A percentile compares a stretch with the other conserved stretches of the same genome.
phyloP scores from a whole-genome alignment of 2,888 invertebrate species.

The Heliconius aoede region DNA sequence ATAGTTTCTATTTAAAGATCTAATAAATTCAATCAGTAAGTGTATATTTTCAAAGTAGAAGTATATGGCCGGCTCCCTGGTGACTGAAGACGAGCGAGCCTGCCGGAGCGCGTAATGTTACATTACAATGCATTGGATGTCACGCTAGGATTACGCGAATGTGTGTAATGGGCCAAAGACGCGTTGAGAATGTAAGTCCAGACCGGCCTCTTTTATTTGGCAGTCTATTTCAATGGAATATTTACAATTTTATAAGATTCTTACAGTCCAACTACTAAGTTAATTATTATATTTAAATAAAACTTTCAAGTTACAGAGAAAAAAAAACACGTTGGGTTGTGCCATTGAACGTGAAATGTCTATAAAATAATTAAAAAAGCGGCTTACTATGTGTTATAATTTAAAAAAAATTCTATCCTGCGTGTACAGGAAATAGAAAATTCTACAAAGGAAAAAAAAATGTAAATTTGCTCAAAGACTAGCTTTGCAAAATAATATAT shows the following conservation, averaged over 20 bases:
- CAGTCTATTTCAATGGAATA: slow-evolving; percentile 7
- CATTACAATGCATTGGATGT: slow-evolving; percentile 78
- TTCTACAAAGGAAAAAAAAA: background rate
- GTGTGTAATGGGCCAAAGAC: slow-evolving; percentile 67
- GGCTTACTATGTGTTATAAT: background rate
- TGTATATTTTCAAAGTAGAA: background rate
- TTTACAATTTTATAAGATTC: too few species aligned
- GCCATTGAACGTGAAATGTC: background rate
- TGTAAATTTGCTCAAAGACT: too few species aligned
- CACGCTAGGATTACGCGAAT: slow-evolving; percentile 70
- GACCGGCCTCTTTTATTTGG: slow-evolving; percentile 27
- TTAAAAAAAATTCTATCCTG: background rate
- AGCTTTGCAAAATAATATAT: too few species aligned
- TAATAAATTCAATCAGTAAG: background rate
- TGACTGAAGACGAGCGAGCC: slow-evolving; percentile 52
- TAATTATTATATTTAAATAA: too few species aligned
- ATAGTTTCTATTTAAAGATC: background rate
- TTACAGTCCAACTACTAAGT: too few species aligned
- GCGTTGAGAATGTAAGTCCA: slow-evolving; percentile 36
- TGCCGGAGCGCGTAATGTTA: slow-evolving; percentile 65
- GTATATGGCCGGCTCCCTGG: slow-evolving; percentile 23
- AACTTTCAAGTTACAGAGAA: too few species aligned
- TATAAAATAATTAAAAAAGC: background rate
- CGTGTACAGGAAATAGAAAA: too few species aligned
- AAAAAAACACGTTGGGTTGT: background rate